Evolutionary conservation across 2,888 invertebrate species (phyloP).

Genomic region (Nysson spinosus): DNA sequence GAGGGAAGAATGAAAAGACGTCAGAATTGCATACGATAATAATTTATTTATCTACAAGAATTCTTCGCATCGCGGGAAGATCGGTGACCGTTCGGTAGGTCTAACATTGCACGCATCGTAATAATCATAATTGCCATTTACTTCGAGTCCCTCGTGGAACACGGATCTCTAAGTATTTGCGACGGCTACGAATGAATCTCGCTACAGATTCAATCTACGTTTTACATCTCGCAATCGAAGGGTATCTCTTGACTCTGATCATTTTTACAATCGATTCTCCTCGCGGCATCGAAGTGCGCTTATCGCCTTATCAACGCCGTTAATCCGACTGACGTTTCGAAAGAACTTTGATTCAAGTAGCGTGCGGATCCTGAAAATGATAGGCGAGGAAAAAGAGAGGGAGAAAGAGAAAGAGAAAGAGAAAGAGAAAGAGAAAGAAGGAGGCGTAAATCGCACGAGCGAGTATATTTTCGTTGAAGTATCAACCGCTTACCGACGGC

Average conservation of each 20-base stretch:
- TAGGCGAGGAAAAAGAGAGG: too few species aligned
- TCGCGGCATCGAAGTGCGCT: slow-evolving; percentile 2
- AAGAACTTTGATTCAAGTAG: too few species aligned
- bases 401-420: too few species aligned
- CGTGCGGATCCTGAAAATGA: too few species aligned
- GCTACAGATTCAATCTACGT: slow-evolving; percentile 25
- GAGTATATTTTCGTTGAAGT: too few species aligned
- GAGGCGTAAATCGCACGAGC: too few species aligned
- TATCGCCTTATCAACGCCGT: too few species aligned
- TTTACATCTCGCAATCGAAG: too few species aligned
- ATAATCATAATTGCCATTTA: slow-evolving; percentile 5
- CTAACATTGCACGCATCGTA: slow-evolving; percentile 14
- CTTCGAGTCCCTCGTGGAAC: neutral
- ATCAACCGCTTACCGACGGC: neutral
- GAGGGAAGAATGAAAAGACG: slow-evolving; percentile 6
- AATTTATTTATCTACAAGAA: slow-evolving; percentile 69
- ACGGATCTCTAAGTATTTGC: slow-evolving; percentile 39
- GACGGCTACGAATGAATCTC: slow-evolving; percentile 39
- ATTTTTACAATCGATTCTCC: slow-evolving; percentile 1
- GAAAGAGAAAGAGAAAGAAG: too few species aligned
- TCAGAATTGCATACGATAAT: slow-evolving; percentile 44
- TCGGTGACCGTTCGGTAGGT: slow-evolving; percentile 19
- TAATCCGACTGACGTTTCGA: neutral
- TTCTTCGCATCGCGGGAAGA: slow-evolving; percentile 24
- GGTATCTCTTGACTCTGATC: too few species aligned